Base-by-base conservation (phyloP, 1,140 invertebrate genomes). In the Trigoniulus corallinus region DNA sequence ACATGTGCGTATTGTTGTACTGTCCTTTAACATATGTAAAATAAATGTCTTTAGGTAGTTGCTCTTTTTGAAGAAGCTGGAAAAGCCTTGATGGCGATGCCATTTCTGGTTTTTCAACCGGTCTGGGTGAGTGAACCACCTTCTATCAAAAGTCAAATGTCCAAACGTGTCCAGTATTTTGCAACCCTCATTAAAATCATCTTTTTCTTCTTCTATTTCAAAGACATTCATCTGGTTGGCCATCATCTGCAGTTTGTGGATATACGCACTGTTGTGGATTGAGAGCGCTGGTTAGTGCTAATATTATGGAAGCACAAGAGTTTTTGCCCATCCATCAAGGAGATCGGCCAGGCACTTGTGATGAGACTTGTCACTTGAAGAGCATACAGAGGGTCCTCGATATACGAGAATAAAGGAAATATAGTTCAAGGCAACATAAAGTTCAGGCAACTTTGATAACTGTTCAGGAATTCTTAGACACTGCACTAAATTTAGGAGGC, bases 41-140 rank as follows among this genome's bases (percentile, higher is more conserved):
- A n/a, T n/a, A n/a, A n/a, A n/a, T n/a, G 29, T 34, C 15, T 34
- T 34, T 7, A 34, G 29, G 29, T 34, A 34, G 73, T 81, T 25
- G 72, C 76, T 39, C 66, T 85, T 27, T 85, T 86, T 60, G 72
- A 73, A 51, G 82, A 87, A 68, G 78, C 83, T 20, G 82, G 81
- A 46, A 81, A 80, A 64, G 81, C 81, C 7, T 66, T 86, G 12
- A 64, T 65, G 21, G 63, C 72, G 2, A 81, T 85, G 74, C 83
- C 84, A 1, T 61, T 74, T 2, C 62, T 87, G n/a, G 65, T 86
- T 18, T 58, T 84, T n/a, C 79, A 84, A 65, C 83, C 84, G 12
- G 51, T 85, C 49, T 72, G 78, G 63, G 79, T 81, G 69, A 69
- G 69, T 48, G 29, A 7, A 49, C 21, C 4, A 24, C 4, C 12